Evolutionary conservation across 2,888 invertebrate genomes (phyloP).

Genomic region (Uropetala carovei): DNA sequence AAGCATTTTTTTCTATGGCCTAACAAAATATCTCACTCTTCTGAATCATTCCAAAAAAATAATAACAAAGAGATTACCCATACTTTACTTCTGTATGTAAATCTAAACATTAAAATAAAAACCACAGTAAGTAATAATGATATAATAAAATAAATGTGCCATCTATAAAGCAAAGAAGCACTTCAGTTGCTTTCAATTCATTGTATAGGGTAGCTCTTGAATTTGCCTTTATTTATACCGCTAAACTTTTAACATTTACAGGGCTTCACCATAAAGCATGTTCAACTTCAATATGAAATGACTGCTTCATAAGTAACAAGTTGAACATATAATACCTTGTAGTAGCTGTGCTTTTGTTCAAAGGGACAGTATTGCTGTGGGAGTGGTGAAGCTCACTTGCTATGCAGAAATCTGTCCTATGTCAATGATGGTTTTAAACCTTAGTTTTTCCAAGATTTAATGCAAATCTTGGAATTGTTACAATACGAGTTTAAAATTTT

Average conservation of each 20-base stretch:
- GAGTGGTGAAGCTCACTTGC: slow-evolving; percentile 58
- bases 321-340: slow-evolving; percentile 59
- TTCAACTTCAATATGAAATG: slow-evolving; percentile 64
- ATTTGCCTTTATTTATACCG: slow-evolving; percentile 52
- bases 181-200: slow-evolving; percentile 60
- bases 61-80: slow-evolving; percentile 29
- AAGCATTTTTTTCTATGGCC: slow-evolving; percentile 41
- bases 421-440: slow-evolving; percentile 50
- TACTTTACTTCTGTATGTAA: slow-evolving; percentile 39
- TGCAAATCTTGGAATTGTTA: slow-evolving; percentile 55
- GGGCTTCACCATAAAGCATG: slow-evolving; percentile 59
- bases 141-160: slow-evolving; percentile 60
- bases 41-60: slow-evolving; percentile 20
- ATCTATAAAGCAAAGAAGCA: slow-evolving; percentile 64
- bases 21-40: slow-evolving; percentile 57
- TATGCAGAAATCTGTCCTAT: slow-evolving; percentile 56
- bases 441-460: slow-evolving; percentile 53
- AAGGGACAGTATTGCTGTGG: slow-evolving; percentile 61
- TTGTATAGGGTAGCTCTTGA: slow-evolving; percentile 40
- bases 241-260: slow-evolving; percentile 61
- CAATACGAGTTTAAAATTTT: slow-evolving; percentile 43
- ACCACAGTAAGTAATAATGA: slow-evolving; percentile 9
- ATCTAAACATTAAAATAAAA: slow-evolving; percentile 55
- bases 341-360: slow-evolving; percentile 59
- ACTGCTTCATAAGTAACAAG: slow-evolving; percentile 60